Conservation (phyloP, 2,888 invertebrate genomes). For the Aphodius granarius region DNA sequence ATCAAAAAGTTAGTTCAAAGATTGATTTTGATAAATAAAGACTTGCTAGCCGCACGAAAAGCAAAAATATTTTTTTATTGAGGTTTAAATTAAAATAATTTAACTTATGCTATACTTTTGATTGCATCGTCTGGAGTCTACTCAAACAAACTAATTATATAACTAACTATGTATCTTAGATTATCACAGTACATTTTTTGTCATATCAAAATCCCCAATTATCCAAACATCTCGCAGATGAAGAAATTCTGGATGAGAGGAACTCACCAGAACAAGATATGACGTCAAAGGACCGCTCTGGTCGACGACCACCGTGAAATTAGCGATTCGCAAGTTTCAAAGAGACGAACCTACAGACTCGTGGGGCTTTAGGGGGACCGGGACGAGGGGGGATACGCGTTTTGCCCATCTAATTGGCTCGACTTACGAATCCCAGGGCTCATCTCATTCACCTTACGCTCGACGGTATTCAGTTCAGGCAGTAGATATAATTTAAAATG, state of each 20-base stretch:
- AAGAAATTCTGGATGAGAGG: not conserved
- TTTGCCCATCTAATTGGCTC: constrained; percentile 23
- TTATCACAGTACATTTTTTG: too few relatives aligned
- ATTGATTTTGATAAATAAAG: too few relatives aligned
- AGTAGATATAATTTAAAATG: constrained; percentile 28
- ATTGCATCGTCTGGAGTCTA: too few relatives aligned
- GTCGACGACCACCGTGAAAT: not conserved
- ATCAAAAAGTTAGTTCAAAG: too few relatives aligned
- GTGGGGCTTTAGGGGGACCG: not conserved
- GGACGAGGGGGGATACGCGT: not conserved
- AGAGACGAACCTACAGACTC: not conserved
- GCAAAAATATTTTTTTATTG: too few relatives aligned
- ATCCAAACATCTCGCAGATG: not conserved
- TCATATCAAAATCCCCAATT: too few relatives aligned
- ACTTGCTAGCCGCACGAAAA: too few relatives aligned
- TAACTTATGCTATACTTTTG: too few relatives aligned
- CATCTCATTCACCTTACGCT: constrained; percentile 4
- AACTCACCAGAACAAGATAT: not conserved
- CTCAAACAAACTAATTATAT: too few relatives aligned
- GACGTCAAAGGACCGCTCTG: not conserved
- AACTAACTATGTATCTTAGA: too few relatives aligned
- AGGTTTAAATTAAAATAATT: too few relatives aligned
- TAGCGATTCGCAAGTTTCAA: not conserved
- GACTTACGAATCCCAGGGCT: constrained; percentile 14
- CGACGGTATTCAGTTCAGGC: constrained; percentile 18